Percentiles rank a stretch among this genome's conserved stretches.
Evolutionary conservation across 2,797 vertebrate species (phyloP).

Genomic region (Cryptoprocta ferox): DNA sequence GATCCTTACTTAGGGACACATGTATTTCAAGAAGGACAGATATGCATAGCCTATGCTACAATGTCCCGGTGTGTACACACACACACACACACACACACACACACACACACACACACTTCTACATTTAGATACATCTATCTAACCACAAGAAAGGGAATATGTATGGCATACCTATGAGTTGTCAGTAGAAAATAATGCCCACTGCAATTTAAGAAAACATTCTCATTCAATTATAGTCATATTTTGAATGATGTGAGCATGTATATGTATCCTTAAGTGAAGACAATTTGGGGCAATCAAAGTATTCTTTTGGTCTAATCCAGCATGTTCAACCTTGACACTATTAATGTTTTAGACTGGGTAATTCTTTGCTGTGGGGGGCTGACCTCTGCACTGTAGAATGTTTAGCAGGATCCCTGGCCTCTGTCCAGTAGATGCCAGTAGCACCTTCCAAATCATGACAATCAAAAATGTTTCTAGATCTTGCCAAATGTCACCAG

Average conservation of each 20-base stretch:
- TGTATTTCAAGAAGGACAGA: not conserved
- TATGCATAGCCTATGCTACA: not conserved
- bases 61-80: not conserved
- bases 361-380: not conserved
- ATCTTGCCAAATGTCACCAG: not conserved
- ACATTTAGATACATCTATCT: not conserved
- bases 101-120: not conserved
- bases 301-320: not conserved
- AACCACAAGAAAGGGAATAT: not conserved
- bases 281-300: not conserved
- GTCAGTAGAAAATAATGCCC: not conserved
- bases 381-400: not conserved
- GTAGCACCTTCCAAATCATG: not conserved
- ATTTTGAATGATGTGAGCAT: not conserved
- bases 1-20: not conserved
- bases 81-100: not conserved
- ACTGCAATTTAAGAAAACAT: conserved; percentile 32
- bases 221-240: not conserved
- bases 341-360: not conserved
- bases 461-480: not conserved
- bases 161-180: not conserved
- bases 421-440: not conserved
- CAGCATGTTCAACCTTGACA: not conserved
- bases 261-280: not conserved
- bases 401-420: not conserved